These are phyloP conservation scores for Jaculus jaculus DNA, from an alignment of 2,113 vertebrate species.

Conservation along the genomic window DNA sequence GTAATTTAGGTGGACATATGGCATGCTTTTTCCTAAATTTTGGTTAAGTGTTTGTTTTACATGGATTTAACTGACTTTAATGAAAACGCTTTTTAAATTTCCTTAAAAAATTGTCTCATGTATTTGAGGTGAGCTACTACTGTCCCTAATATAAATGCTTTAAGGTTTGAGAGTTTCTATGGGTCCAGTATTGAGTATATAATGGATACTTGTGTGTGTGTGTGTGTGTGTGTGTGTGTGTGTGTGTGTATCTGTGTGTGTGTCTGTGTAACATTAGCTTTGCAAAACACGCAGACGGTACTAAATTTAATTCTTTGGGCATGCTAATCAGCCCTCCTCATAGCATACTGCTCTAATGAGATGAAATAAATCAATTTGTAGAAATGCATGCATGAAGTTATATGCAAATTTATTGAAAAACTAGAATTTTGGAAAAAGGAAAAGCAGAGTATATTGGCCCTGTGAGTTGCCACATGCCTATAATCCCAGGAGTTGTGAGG, in stretches of 20 bases:
- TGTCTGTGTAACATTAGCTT: no score
- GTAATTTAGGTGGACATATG: neutral
- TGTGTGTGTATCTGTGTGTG: neutral
- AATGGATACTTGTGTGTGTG: neutral
- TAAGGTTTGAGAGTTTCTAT: neutral
- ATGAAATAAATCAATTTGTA: neutral
- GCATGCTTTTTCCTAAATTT: neutral
- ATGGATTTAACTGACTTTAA: slow-evolving; percentile 28
- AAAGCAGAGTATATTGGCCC: neutral
- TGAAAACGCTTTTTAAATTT: neutral
- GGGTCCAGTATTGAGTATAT: neutral
- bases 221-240: neutral
- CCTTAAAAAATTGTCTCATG: neutral
- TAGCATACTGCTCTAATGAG: neutral
- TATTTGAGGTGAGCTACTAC: neutral
- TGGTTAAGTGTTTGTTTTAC: neutral
- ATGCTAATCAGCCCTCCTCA: neutral
- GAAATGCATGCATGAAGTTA: neutral
- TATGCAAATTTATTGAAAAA: neutral
- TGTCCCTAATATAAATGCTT: neutral
- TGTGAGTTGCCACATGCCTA: neutral
- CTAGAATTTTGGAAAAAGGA: neutral
- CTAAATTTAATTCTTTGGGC: neutral
- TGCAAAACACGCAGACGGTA: neutral
- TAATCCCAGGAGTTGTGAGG: neutral